Evolutionary conservation across 2,113 vertebrate genomes (phyloP), one percentile per base, ranked within the genome.

Genomic region (Malurus cyaneus): DNA sequence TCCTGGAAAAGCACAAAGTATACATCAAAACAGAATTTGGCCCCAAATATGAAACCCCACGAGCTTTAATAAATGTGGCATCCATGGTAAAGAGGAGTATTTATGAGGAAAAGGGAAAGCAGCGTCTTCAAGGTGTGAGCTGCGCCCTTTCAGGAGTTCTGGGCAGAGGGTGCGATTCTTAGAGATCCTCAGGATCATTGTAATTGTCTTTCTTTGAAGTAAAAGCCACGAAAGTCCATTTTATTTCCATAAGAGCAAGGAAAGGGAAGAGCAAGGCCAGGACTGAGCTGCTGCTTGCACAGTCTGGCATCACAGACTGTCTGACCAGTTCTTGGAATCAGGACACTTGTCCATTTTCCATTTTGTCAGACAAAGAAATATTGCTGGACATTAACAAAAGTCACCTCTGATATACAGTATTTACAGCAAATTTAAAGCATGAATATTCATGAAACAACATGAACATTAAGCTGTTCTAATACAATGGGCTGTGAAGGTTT

Each of bases 61-160:
- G 2, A 41, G 69, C 20, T 20, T 64, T 65, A 56, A 73, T 14
- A 66, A 66, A 77, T 25, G 5, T 18, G 49, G n/a, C 26, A 31
- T 46, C 73, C 0, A 18, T 39, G 3, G 2, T 46, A 59, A 65
- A n/a, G 14, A 34, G 8, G 2, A 57, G 8, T 17, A 29, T 70
- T 73, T 80, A 26, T 28, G 66, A 66, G 13, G 44, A 87, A 74
- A 10, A 44, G 49, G 47, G 47, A 70, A 53, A 67, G 34, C 32
- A 42, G 15, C 1, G 2, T 18, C 29, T 62, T 62, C 69, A 12
- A 0, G 0, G n/a, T 10, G 18, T 36, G 46, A 57, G 17, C 16
- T 83, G 31, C 86, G 12, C 6, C 13, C 24, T 88, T 79, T 39
- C 46, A 39, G 53, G 25, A 71, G 18, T 24, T 7, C 44, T 81